A percentile compares a stretch with the other conserved stretches of the same genome.
Conservation (phyloP, 2,113 vertebrate genomes). For the Ibidorhyncha struthersii region DNA sequence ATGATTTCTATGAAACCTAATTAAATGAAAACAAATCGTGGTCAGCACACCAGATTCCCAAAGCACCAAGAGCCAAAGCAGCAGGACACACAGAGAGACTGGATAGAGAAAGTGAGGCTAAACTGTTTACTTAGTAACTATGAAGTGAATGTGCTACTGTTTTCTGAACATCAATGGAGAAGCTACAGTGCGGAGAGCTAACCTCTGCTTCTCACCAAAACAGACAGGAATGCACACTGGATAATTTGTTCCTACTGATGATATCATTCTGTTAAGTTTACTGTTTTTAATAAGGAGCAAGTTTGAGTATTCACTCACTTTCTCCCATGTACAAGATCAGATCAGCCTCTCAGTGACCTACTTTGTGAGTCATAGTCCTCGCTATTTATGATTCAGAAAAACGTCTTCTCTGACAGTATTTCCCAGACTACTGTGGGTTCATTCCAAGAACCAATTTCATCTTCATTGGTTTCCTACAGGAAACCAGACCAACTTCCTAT, state of each 20-base stretch:
- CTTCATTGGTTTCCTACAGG: slow-evolving; percentile 82
- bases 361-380: slow-evolving; percentile 76
- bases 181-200: neutral
- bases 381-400: slow-evolving; percentile 80
- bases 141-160: slow-evolving; percentile 51
- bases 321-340: slow-evolving; percentile 66
- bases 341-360: slow-evolving; percentile 75
- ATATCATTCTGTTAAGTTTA: slow-evolving; percentile 56
- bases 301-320: slow-evolving; percentile 68
- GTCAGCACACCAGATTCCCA: neutral
- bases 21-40: neutral
- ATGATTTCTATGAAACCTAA: neutral
- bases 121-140: neutral
- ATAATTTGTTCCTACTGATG: slow-evolving; percentile 71
- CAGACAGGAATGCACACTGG: slow-evolving; percentile 16
- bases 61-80: neutral
- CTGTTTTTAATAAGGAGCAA: slow-evolving; percentile 64
- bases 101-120: neutral
- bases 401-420: slow-evolving; percentile 75
- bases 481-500: slow-evolving; percentile 84
- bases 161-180: neutral
- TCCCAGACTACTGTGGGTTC: slow-evolving; percentile 77
- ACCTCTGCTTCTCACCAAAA: slow-evolving; percentile 43
- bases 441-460: slow-evolving; percentile 83
- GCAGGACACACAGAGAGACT: neutral